A percentile compares a stretch with the other conserved stretches of the same genome.
These are phyloP conservation scores for Diadromus collaris DNA, from an alignment of 2,888 invertebrate genomes.

Conservation along the genomic window DNA sequence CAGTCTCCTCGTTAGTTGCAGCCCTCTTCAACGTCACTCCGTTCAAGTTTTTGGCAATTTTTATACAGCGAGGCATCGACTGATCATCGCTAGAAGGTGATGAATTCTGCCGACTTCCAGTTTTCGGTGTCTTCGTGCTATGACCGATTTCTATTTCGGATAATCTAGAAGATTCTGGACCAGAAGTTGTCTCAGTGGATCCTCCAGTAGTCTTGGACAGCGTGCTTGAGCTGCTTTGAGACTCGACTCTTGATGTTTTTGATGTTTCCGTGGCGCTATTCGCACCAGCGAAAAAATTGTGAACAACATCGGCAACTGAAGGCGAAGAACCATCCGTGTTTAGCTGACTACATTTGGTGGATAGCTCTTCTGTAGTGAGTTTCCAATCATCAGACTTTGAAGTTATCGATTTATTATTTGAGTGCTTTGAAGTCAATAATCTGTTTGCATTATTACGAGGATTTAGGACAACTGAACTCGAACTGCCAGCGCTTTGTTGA, in stretches of 20 bases:
- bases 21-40: background rate
- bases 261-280: background rate
- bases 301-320: background rate
- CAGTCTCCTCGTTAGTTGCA: background rate
- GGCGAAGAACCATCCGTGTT: background rate
- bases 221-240: background rate
- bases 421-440: background rate
- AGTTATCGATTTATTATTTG: background rate
- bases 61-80: background rate
- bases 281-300: background rate
- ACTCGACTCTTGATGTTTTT: background rate
- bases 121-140: background rate
- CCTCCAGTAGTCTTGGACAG: too few relatives aligned
- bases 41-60: background rate
- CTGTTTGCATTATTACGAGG: background rate
- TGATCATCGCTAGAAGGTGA: background rate
- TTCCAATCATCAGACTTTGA: background rate
- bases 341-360: background rate
- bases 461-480: background rate
- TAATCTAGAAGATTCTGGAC: background rate
- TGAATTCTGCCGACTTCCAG: background rate
- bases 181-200: background rate
- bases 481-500: background rate
- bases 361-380: background rate
- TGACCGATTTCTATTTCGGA: background rate